Conservation (phyloP, 2,797 vertebrate genomes). For the Pachyuromys duprasi region DNA sequence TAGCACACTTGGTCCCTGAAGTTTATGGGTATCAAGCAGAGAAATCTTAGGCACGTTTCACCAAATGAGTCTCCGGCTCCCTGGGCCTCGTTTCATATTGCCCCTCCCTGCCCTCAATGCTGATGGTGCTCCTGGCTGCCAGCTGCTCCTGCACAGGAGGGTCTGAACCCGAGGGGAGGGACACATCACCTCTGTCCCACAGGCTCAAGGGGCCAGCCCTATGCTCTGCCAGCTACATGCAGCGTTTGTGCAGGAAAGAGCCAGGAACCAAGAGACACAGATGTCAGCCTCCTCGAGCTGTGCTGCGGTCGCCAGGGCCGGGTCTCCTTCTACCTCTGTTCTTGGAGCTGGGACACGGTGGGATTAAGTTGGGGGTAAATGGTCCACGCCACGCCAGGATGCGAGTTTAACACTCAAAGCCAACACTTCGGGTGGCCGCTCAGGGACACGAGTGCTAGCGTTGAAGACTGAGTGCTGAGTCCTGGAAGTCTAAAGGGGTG, state of each 20-base stretch:
- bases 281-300: background rate
- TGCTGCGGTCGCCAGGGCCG: background rate
- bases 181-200: background rate
- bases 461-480: background rate
- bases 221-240: background rate
- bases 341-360: background rate
- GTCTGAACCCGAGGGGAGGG: background rate
- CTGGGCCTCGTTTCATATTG: background rate
- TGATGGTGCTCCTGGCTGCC: background rate
- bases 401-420: background rate
- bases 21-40: conserved; percentile 62
- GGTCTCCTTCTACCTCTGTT: background rate
- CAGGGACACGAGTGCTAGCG: background rate
- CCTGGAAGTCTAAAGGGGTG: background rate
- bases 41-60: conserved; percentile 58
- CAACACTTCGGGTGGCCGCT: background rate
- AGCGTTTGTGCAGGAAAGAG: background rate
- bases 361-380: background rate
- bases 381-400: background rate
- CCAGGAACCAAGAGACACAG: background rate
- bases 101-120: background rate
- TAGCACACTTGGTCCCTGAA: background rate
- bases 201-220: background rate
- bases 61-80: conserved; percentile 49
- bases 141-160: background rate